A percentile compares a stretch with the other conserved stretches of the same genome.
Evolutionary conservation across 2,888 invertebrate genomes (phyloP).

Genomic region (Sinodicranocentrus sp.): DNA sequence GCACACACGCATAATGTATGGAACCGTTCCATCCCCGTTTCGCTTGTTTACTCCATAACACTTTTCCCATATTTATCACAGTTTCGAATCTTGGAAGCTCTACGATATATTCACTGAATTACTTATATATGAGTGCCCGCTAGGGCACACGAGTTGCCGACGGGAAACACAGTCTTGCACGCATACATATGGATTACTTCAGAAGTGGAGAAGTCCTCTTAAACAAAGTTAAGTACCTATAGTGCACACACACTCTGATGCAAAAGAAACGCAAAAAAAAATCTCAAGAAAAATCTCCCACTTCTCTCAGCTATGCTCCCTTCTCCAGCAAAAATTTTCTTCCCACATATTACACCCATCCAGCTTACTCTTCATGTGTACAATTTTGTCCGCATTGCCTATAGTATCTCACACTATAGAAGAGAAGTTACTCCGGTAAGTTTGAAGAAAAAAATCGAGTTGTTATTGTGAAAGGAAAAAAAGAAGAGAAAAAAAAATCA

Average conservation of each 20-base stretch:
- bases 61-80: constrained; percentile 37
- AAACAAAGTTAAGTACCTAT: constrained; percentile 50
- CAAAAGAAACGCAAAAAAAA: constrained; percentile 15
- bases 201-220: constrained; percentile 29
- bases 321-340: too few relatives aligned
- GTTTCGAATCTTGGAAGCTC: constrained; percentile 33
- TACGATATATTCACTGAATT: background rate
- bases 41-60: background rate
- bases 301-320: too few relatives aligned
- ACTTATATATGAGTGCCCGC: background rate
- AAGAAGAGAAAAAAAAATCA: constrained; percentile 33
- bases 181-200: constrained; percentile 52
- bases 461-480: constrained; percentile 56
- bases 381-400: too few relatives aligned
- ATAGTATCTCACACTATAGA: too few relatives aligned
- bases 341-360: too few relatives aligned
- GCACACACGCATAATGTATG: background rate
- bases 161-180: background rate
- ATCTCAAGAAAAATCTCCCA: too few relatives aligned
- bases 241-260: constrained; percentile 2
- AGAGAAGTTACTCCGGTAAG: background rate
- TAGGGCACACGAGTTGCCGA: background rate
- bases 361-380: too few relatives aligned
- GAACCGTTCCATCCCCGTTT: too few relatives aligned
- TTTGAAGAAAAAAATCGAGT: constrained; percentile 53